Evolutionary conservation across 2,888 invertebrate genomes (phyloP).

Genomic region (Tineola bisselliella): DNA sequence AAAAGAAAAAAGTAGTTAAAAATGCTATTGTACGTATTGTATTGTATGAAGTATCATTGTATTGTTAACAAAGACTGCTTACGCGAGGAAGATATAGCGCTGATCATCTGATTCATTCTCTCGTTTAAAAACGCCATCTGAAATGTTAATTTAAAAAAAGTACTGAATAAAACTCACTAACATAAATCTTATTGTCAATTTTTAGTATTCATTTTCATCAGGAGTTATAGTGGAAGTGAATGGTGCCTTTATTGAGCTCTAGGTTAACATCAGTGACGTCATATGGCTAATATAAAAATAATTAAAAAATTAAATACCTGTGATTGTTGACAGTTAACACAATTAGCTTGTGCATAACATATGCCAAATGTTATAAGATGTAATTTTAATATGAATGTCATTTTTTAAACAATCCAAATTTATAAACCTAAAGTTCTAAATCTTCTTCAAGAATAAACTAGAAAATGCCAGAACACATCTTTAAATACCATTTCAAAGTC

Average conservation of each 20-base stretch:
- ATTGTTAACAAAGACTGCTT: slow-evolving; percentile 25
- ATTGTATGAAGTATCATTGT: background rate
- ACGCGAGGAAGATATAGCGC: slow-evolving; percentile 49
- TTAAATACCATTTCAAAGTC: background rate
- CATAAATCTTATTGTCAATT: too few relatives aligned
- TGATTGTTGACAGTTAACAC: slow-evolving; percentile 36
- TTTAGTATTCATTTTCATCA: too few relatives aligned
- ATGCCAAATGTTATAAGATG: slow-evolving; percentile 26
- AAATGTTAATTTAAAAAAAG: background rate
- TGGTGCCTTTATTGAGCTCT: too few relatives aligned
- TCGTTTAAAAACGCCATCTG: slow-evolving; percentile 50
- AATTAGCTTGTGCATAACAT: slow-evolving; percentile 32
- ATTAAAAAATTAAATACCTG: slow-evolving; percentile 33
- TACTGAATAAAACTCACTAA: background rate
- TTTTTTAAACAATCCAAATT: background rate
- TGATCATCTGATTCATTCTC: slow-evolving; percentile 55
- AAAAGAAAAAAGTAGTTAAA: slow-evolving; percentile 12
- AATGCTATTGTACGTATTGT: background rate
- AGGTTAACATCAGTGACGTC: too few relatives aligned
- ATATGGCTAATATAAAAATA: background rate
- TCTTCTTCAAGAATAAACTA: background rate
- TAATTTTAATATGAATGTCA: background rate
- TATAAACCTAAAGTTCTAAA: background rate
- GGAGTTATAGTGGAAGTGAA: too few relatives aligned
- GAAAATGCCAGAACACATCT: background rate